A percentile compares a stretch with the other conserved stretches of the same genome.
Conservation (phyloP, 2,888 invertebrate genomes). For the Ommatoiulus sabulosus region DNA sequence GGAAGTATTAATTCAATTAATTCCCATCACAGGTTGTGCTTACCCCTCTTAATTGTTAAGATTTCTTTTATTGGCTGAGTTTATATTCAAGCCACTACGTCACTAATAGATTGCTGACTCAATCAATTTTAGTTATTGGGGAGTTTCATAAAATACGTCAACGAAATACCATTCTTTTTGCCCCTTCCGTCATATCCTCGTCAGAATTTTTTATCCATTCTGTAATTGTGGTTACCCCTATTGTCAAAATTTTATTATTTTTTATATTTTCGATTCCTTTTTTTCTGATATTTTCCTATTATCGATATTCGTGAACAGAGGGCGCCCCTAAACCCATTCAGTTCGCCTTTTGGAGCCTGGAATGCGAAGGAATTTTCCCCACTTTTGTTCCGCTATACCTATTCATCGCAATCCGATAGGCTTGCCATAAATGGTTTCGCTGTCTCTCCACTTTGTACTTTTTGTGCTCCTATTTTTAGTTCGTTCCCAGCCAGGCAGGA, state of each 20-base stretch:
- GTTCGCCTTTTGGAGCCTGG: not conserved
- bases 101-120: too few species aligned
- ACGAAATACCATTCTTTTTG: too few species aligned
- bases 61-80: too few species aligned
- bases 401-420: conserved; percentile 34
- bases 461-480: not conserved
- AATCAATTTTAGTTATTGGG: too few species aligned
- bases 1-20: too few species aligned
- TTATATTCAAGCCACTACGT: too few species aligned
- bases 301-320: not conserved
- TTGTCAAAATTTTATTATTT: not conserved
- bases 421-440: conserved; percentile 24
- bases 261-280: not conserved
- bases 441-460: not conserved
- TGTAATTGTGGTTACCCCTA: not conserved
- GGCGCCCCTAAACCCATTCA: not conserved
- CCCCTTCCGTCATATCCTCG: too few species aligned
- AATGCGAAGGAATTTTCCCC: not conserved
- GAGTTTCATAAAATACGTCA: too few species aligned
- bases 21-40: too few species aligned
- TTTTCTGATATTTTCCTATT: not conserved
- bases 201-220: too few species aligned
- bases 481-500: not conserved
- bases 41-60: too few species aligned
- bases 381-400: not conserved